A percentile compares a stretch with the other conserved stretches of the same genome.
Conservation (phyloP, 2,888 invertebrate species). For the Tridacna crocea region DNA sequence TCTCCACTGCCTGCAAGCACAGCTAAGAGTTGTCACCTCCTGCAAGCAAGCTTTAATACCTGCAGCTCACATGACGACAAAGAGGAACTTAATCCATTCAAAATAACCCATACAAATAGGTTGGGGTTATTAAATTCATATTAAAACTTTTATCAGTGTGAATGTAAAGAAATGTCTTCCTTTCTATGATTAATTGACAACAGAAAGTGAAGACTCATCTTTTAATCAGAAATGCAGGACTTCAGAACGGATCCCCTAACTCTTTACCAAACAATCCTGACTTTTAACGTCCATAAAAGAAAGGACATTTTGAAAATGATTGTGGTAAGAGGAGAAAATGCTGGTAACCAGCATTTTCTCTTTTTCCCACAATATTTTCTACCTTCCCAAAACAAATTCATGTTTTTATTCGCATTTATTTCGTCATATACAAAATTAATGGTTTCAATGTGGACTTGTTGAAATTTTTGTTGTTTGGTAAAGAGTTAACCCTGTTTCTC, state of each 20-base stretch:
- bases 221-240: neutral
- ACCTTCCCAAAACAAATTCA: too few species aligned
- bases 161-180: conserved; percentile 9
- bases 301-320: too few species aligned
- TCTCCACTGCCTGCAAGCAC: too few species aligned
- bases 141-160: neutral
- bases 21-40: too few species aligned
- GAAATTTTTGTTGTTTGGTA: neutral
- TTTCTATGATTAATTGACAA: conserved; percentile 13
- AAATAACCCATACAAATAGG: neutral
- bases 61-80: conserved; percentile 1
- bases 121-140: neutral
- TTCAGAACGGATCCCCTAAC: neutral
- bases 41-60: too few species aligned
- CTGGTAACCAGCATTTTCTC: too few species aligned
- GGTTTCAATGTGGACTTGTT: neutral
- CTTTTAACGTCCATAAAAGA: too few species aligned
- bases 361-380: too few species aligned
- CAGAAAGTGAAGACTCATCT: conserved; percentile 7
- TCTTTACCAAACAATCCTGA: too few species aligned
- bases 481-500: too few species aligned
- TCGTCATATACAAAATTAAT: neutral
- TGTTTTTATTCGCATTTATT: too few species aligned
- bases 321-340: too few species aligned
- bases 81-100: conserved; percentile 2